Percentiles rank a stretch among this genome's conserved stretches.
Conservation (phyloP, 2,888 invertebrate species). For the Abscondita cerata region DNA sequence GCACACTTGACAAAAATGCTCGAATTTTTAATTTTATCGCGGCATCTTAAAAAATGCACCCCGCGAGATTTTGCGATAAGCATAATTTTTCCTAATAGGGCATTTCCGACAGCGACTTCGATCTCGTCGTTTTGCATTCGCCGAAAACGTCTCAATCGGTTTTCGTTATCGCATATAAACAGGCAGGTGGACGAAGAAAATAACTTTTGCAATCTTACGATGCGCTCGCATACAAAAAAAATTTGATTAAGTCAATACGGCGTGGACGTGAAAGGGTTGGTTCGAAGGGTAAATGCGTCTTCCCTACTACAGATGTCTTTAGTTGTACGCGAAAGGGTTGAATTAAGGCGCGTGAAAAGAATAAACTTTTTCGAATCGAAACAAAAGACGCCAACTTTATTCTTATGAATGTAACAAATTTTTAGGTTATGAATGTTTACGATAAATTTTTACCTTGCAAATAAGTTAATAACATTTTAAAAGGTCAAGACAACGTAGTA, state of each 20-base stretch:
- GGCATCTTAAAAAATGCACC: conserved; percentile 17
- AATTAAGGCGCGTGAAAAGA: neutral
- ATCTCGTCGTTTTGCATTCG: too few species aligned
- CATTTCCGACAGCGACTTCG: conserved; percentile 27
- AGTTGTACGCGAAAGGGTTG: conserved; percentile 1
- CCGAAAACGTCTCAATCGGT: neutral
- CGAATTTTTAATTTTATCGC: neutral
- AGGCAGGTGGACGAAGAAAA: neutral
- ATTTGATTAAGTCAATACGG: conserved; percentile 1
- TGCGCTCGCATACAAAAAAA: neutral
- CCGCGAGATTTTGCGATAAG: conserved; percentile 26
- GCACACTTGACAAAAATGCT: too few species aligned
- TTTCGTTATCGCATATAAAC: neutral
- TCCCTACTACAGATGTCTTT: conserved; percentile 7
- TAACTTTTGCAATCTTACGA: neutral
- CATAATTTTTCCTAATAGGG: conserved; percentile 38
- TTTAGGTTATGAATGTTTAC: too few species aligned
- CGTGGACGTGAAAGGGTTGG: neutral
- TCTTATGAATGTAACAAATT: too few species aligned
- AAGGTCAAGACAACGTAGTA: too few species aligned
- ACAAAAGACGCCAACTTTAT: too few species aligned
- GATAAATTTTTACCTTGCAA: too few species aligned
- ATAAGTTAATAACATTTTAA: too few species aligned
- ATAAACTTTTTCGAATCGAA: too few species aligned
- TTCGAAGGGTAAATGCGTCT: neutral